Base-by-base conservation (phyloP, 1,140 invertebrate genomes). In the Bombus huntii region DNA sequence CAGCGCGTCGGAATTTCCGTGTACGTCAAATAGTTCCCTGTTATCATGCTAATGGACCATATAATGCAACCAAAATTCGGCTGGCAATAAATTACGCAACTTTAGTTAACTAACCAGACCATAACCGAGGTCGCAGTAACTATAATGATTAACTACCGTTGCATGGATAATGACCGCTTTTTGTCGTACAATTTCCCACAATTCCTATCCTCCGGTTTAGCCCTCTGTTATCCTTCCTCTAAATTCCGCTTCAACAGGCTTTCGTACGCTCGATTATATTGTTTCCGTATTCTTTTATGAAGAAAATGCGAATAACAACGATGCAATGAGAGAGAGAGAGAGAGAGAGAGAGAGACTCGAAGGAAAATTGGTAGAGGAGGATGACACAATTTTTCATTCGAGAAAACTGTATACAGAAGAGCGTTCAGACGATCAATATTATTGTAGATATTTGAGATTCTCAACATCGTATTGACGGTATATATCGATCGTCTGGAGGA, bases 11-110 rank as follows among this genome's bases (percentile, higher is more conserved):
- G 75, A 87, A 85, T 87, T 85, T 62, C 75, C 73, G 86, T 83
- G 75, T 73, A 83, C 89, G 89, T 88, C 88, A 90, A 90, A 90
- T 90, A 90, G 81, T 91, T 83, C 85, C 83, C 83, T 53, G 85
- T 87, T 77, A 87, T 87, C 89, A 86, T 75, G 86, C 82, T 90
- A 92, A 91, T 91, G 89, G 89, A 90, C 87, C 86, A 90, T 90
- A 88, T 91, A 91, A 91, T 89, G 89, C 91, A 90, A 91, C 92
- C 90, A 91, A 94, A 93, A 94, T 93, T 94, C 90, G 90, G 89
- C 91, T 93, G 90, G 92, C 92, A 93, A 94, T 94, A 92, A 93
- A 94, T 94, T 92, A 92, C 90, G 91, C 91, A 92, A 92, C 90
- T 92, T 91, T 87, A 79, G 91, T 91, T 92, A 93, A 92, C 91